A percentile compares a stretch with the other conserved stretches of the same genome.
phyloP scores from a whole-genome alignment of 2,797 vertebrate genomes.

The Acanthiza pusilla region DNA sequence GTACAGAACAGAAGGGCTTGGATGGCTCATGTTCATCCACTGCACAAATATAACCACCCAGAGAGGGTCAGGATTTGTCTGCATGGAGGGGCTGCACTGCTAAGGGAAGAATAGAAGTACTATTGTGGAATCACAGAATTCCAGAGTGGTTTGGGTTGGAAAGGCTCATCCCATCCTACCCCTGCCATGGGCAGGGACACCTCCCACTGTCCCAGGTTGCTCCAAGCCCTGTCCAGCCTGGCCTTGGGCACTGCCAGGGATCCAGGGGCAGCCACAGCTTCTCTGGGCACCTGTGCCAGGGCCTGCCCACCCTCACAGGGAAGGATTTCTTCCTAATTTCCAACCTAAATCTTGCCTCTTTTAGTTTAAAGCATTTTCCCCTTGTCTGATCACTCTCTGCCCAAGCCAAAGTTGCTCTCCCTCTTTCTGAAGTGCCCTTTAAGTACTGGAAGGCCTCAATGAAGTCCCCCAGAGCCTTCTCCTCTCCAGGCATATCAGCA shows the following conservation, averaged over 20 bases:
- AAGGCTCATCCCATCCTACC: accelerated
- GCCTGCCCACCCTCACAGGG: accelerated
- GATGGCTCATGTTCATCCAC: neutral
- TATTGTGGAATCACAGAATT: neutral
- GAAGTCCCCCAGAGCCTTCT: neutral
- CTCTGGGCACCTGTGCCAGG: neutral
- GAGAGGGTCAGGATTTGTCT: neutral
- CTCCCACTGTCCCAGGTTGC: accelerated
- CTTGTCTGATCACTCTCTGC: neutral
- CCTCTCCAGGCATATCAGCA: neutral
- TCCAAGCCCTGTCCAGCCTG: accelerated
- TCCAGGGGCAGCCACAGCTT: neutral
- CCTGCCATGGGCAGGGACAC: neutral
- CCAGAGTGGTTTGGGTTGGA: neutral
- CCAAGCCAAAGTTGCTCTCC: neutral
- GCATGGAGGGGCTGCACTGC: neutral
- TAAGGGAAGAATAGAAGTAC: neutral
- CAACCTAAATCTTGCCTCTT: neutral
- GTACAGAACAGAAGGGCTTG: neutral
- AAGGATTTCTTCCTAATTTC: neutral
- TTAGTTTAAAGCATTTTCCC: neutral
- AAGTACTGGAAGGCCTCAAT: neutral
- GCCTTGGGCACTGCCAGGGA: neutral
- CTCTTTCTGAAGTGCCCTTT: neutral
- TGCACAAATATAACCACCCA: neutral